These are phyloP conservation scores for Stichodactyla mertensii DNA, from an alignment of 64 coral and sea anemone genomes.

Conservation along the genomic window DNA sequence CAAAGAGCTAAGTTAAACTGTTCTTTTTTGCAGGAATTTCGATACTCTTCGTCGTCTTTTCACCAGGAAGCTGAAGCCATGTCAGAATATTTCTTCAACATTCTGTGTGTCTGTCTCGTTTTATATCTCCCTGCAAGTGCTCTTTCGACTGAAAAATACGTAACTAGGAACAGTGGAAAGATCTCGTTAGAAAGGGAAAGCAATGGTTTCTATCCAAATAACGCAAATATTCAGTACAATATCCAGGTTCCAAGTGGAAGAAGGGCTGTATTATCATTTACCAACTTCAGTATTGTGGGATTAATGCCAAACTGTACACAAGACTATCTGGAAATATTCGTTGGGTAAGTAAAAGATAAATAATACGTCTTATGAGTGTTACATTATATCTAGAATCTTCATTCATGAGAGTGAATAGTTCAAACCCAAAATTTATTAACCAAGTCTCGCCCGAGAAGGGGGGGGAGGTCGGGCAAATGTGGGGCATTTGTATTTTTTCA, in stretches of 20 bases:
- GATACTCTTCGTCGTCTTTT: neutral
- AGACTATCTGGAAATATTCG: constrained; percentile 42
- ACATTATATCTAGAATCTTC: no score
- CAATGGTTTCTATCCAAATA: neutral
- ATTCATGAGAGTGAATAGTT: neutral
- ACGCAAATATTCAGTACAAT: neutral
- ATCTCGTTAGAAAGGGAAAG: neutral
- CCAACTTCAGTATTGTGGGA: constrained; percentile 9
- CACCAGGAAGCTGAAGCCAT: neutral
- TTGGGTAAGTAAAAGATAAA: constrained; percentile 30
- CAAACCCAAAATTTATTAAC: no score
- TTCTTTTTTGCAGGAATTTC: neutral
- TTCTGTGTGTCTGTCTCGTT: neutral
- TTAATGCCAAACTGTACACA: constrained; percentile 33
- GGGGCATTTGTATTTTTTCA: no score
- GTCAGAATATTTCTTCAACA: neutral
- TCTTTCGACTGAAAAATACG: neutral
- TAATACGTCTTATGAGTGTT: no score
- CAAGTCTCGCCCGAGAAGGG: no score
- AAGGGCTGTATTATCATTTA: constrained; percentile 20
- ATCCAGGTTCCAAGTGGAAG: constrained; percentile 6
- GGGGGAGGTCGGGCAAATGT: no score
- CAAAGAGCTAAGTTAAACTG: neutral
- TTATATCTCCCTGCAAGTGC: neutral
- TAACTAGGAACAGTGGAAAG: neutral